Evolutionary conservation across 1,140 invertebrate genomes (phyloP), one percentile per base, ranked within the genome.

Genomic region (Eumeta japonica): DNA sequence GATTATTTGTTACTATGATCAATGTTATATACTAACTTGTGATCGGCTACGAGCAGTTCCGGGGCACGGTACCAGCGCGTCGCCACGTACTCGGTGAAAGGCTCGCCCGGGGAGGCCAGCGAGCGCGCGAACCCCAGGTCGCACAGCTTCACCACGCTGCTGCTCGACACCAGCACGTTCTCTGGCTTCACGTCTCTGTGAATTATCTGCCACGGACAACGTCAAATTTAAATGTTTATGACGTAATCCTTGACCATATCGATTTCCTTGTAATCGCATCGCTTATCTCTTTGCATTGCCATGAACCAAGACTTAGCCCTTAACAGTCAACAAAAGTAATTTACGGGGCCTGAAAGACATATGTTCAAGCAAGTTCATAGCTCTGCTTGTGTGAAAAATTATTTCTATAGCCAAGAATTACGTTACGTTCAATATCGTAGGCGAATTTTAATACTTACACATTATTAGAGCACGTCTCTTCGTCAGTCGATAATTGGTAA

Each of bases 161-260:
- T 75, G 35, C 83, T 81, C 14, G 89, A 91, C 0, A 94, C 85
- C 15, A 94, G 70, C 10, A 95, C 83, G 58, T 95, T 95, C 62
- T 94, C 91, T n/a, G 91, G 90, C 58, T 95, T 95, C 5, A 94
- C 82, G 63, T 94, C 92, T 16, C 92, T 76, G 62, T 95, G 92
- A 52, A 95, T 90, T 50, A 93, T 89, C 89, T 93, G 70, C n/a
- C n/a, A n/a, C n/a, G 14, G 46, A 42, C 14, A 13, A 39, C n/a
- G 5, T 24, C n/a, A 28, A 35, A 16, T 34, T 27, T 15, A 9
- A 17, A 37, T 27, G n/a, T 34, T 27, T 10, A 37, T 7, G n/a
- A 7, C 10, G 12, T 12, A 12, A 15, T 31, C 5, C 30, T 7
- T 7, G 20, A n/a, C n/a, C n/a, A n/a, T n/a, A n/a, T n/a, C n/a